phyloP scores from a whole-genome alignment of 2,888 invertebrate genomes.

The Eupeodes luniger region DNA sequence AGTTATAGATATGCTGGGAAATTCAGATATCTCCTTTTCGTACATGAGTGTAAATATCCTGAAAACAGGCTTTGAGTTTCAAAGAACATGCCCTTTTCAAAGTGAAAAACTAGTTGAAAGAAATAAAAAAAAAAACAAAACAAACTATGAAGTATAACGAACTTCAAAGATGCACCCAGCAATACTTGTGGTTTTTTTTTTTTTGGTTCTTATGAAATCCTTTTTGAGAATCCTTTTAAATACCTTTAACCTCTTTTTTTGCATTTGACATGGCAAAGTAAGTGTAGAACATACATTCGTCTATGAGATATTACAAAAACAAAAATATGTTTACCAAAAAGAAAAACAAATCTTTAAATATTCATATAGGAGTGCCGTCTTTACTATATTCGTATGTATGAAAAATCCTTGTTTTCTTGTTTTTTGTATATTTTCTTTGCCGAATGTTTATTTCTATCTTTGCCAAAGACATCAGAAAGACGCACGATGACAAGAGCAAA shows the following conservation, averaged over 20 bases:
- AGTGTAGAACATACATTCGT: background rate
- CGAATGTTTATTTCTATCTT: slow-evolving; percentile 2
- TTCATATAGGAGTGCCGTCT: background rate
- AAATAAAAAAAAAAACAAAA: background rate
- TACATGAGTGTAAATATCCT: slow-evolving; percentile 13
- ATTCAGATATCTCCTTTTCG: background rate
- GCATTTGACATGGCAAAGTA: slow-evolving; percentile 25
- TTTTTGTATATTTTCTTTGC: background rate
- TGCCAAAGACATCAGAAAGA: slow-evolving; percentile 10
- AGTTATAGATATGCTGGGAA: background rate
- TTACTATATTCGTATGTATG: background rate
- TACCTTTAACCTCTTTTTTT: background rate
- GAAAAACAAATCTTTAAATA: slow-evolving; percentile 1
- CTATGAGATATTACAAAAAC: background rate
- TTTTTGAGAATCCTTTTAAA: slow-evolving; percentile 4
- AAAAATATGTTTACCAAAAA: background rate
- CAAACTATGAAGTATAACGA: background rate
- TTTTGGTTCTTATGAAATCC: background rate
- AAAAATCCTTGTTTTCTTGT: background rate
- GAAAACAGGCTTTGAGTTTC: background rate
- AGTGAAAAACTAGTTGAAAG: slow-evolving; percentile 4
- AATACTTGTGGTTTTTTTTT: background rate
- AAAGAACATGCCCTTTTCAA: slow-evolving; percentile 15
- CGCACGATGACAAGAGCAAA: background rate
- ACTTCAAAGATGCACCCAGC: background rate